Evolutionary conservation across 2,113 vertebrate genomes (phyloP).

Genomic region (Bagarius yarrelli): DNA sequence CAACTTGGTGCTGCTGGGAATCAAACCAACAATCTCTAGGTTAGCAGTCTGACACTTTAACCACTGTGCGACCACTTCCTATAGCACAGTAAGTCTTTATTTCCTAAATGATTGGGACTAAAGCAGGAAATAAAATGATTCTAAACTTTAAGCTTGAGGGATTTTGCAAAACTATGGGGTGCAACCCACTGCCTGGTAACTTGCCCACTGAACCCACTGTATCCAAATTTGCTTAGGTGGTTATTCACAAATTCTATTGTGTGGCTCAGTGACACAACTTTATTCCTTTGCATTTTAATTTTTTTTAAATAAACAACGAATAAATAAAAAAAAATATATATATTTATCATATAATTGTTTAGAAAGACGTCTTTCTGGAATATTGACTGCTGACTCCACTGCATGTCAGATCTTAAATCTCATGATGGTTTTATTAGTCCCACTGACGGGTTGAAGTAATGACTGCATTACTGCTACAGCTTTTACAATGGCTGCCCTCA

Average conservation of each 20-base stretch:
- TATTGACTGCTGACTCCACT: slow-evolving; percentile 13
- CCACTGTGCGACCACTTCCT: no score
- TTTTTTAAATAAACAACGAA: no score
- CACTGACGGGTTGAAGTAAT: slow-evolving; percentile 21
- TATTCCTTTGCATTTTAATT: slow-evolving; percentile 3
- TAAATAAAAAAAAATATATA: background rate
- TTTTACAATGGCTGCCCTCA: slow-evolving; percentile 2
- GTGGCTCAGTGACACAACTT: background rate
- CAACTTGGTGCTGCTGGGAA: no score
- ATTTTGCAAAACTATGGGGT: slow-evolving; percentile 1
- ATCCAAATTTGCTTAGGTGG: background rate
- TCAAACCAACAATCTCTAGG: no score
- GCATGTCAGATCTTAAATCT: background rate
- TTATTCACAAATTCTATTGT: slow-evolving; percentile 4
- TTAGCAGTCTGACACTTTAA: no score
- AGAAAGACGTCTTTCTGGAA: slow-evolving; percentile 7
- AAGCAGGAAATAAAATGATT: slow-evolving; percentile 13
- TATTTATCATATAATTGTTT: slow-evolving; percentile 15
- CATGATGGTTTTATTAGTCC: slow-evolving; percentile 2
- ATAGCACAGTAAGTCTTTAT: background rate
- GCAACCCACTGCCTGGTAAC: slow-evolving; percentile 1
- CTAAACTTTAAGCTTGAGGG: slow-evolving; percentile 32
- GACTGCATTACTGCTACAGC: slow-evolving; percentile 22
- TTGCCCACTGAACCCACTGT: no score
- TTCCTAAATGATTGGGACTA: background rate